Evolutionary conservation across 2,797 vertebrate genomes (phyloP).

Genomic region (Acrossocheilus wenchowensis): DNA sequence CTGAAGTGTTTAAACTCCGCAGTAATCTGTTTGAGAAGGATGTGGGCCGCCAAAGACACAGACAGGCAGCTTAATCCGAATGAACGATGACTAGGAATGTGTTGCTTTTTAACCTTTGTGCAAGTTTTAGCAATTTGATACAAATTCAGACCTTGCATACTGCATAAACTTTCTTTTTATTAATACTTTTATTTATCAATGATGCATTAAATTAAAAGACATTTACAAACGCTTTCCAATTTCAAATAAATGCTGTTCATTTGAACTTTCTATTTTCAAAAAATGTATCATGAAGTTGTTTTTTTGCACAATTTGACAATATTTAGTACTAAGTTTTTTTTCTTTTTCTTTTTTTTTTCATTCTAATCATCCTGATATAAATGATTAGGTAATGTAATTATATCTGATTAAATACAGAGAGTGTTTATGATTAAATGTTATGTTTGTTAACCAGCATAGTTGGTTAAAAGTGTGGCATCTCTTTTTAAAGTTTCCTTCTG

Average conservation of each 20-base stretch:
- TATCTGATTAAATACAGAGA: neutral
- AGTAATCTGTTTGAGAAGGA: slow-evolving; percentile 21
- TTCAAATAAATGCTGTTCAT: neutral
- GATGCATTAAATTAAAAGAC: neutral
- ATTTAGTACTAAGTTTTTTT: neutral
- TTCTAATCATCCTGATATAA: neutral
- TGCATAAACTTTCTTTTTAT: neutral
- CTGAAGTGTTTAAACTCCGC: slow-evolving; percentile 13
- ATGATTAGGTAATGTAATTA: neutral
- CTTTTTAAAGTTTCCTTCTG: slow-evolving; percentile 7
- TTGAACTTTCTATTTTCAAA: too few species aligned
- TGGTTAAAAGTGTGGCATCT: neutral
- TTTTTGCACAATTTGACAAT: neutral
- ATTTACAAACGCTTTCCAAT: neutral
- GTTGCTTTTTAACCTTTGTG: neutral
- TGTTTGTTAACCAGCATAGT: slow-evolving; percentile 1
- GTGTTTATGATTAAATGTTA: neutral
- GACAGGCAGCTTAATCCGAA: neutral
- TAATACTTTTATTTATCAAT: neutral
- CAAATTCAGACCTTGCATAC: neutral
- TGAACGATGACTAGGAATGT: neutral
- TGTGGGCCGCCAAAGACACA: neutral
- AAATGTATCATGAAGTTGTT: neutral
- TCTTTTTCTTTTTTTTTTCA: too few species aligned
- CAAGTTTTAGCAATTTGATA: neutral